Conservation (phyloP, 1,140 invertebrate species). For the Limonius californicus region DNA sequence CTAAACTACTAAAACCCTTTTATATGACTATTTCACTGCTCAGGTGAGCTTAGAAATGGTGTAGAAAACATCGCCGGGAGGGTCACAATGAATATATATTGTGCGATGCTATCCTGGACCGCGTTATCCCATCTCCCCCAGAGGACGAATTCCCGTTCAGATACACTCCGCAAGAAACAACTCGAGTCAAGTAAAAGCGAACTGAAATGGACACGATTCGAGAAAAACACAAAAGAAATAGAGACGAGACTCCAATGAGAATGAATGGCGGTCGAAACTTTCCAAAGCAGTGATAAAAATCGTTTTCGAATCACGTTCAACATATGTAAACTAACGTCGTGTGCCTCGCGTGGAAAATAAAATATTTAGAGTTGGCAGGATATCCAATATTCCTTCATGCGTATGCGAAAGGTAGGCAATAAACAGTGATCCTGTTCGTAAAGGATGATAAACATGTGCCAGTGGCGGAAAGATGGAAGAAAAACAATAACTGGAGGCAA, state of each 20-base stretch:
- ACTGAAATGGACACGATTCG: conserved; percentile 4
- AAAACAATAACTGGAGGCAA: conserved; percentile 6
- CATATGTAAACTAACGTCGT: conserved; percentile 41
- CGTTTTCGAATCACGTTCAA: conserved; percentile 39
- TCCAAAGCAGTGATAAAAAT: conserved; percentile 27
- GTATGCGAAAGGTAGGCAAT: conserved; percentile 38
- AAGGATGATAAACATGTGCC: conserved; percentile 32
- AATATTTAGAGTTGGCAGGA: conserved; percentile 39
- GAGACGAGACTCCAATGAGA: conserved; percentile 22
- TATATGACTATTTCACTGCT: conserved; percentile 32
- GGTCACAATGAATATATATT: conserved; percentile 39
- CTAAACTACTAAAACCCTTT: conserved; percentile 37
- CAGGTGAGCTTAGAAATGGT: conserved; percentile 38
- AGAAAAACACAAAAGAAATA: conserved; percentile 4
- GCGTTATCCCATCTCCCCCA: neutral
- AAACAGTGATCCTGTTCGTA: conserved; percentile 30
- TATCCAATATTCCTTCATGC: conserved; percentile 38
- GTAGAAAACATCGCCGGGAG: conserved; percentile 32
- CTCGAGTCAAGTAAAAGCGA: neutral
- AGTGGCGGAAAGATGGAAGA: neutral
- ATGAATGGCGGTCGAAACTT: conserved; percentile 17
- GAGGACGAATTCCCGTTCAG: conserved; percentile 17
- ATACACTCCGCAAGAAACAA: conserved; percentile 20
- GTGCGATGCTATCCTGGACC: conserved; percentile 15
- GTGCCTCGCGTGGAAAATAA: conserved; percentile 34